Base-by-base conservation (phyloP, 2,113 vertebrate species). In the Anoplopoma fimbria region DNA sequence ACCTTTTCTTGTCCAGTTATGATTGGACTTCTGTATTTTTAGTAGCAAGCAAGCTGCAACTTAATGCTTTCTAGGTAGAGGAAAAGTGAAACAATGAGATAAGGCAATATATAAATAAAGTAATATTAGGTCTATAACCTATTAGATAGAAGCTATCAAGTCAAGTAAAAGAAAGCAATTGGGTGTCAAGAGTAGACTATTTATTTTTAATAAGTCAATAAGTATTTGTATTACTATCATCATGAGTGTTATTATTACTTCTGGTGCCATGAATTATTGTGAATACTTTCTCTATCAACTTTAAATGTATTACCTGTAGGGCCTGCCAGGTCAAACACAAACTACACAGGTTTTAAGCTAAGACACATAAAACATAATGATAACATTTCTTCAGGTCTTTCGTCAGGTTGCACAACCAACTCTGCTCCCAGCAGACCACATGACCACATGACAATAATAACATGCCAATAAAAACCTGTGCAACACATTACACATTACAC, bases 21-120 rank as follows among this genome's bases (percentile, higher is more conserved):
- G 55, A 81, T 31, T 84, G 67, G 23, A 68, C 29, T 69, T 79
- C 10, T 38, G 4, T 53, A 33, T 75, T 49, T 53, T 31, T 62
- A 40, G 23, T 1, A 51, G 47, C 49, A 42, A 64, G 47, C 31
- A 40, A 9, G 14, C 63, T 9, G 36, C 55, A 45, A 47, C 15
- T 25, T 67, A 45, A 33, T 36, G 47, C 61, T 68, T 81, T 40
- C 40, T 21, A 40, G 25, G 51, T 4, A 34, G 33, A 36, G 34
- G 40, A 29, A 34, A 33, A 69, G 1, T 0, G 4, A 38, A 25
- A 51, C 4, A 42, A 25, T 25, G 13, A 61, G 17, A 47, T 55
- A 21, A 55, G 53, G 81, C 15, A 21, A 15, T 15, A 42, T 53
- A 62, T n/a, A 19, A 55, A 51, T 55, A 9, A 69, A 42, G 25